These are phyloP conservation scores for Pelecanus crispus DNA, from an alignment of 2,113 vertebrate species.

Conservation along the genomic window DNA sequence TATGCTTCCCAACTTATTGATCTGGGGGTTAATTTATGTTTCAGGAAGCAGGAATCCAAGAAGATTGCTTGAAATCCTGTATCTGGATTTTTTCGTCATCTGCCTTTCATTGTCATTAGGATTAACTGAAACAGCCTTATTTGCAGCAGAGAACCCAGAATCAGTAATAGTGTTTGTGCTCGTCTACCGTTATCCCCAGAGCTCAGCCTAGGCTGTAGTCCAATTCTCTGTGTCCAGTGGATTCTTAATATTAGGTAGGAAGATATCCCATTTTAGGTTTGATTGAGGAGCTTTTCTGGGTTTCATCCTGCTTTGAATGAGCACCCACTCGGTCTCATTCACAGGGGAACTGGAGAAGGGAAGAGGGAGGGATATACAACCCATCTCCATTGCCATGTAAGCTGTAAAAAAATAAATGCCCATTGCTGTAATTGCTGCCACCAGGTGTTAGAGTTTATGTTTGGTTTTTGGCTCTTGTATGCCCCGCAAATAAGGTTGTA, in stretches of 20 bases:
- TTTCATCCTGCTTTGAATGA: not conserved
- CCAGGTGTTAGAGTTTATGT: not conserved
- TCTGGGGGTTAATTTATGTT: conserved; percentile 55
- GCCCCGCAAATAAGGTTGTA: not conserved
- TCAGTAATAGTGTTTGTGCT: not conserved
- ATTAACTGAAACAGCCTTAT: conserved; percentile 17
- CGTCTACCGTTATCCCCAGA: not conserved
- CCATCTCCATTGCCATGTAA: not conserved
- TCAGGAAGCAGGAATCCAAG: conserved; percentile 10
- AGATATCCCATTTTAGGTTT: not conserved
- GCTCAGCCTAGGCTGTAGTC: not conserved
- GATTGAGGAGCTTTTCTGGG: not conserved
- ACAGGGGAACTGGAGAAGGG: not conserved
- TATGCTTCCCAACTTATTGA: conserved; percentile 28
- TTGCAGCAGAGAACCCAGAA: not conserved
- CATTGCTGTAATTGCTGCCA: not conserved
- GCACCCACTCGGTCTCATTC: not conserved
- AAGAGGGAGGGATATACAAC: not conserved
- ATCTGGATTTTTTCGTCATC: not conserved
- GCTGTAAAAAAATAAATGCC: not conserved
- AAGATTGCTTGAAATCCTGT: conserved; percentile 30
- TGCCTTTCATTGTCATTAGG: conserved; percentile 16
- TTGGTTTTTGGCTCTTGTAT: not conserved
- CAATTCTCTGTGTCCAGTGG: not conserved
- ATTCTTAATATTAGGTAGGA: not conserved